Base-by-base conservation (phyloP, 2,797 vertebrate species). In the Platyrinchus mystaceus region DNA sequence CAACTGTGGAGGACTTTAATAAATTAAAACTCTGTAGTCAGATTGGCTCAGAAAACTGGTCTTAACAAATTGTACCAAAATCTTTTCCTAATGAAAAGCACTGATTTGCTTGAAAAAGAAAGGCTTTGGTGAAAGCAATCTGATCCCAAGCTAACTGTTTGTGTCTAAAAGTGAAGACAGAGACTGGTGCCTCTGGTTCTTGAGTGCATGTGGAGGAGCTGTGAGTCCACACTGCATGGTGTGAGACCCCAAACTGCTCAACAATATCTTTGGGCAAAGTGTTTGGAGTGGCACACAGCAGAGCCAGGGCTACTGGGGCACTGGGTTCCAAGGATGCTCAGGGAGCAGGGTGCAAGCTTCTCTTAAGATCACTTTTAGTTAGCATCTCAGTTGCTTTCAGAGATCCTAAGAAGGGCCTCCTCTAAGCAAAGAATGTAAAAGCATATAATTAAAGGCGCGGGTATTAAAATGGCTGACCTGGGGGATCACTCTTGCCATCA, bases 271-370 rank as follows among this genome's bases (percentile, higher is more conserved):
- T 30, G 32, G 41, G 18, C 17, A 68, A 52, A 1, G 5, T 0
- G 2, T 5, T 5, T 52, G 64, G 23, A 36, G 10, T 3, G 22
- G 18, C 13, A 60, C 26, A 15, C 0, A 1, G 23, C 56, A 80
- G 76, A 67, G 16, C 27, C 2, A 18, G 28, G 36, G 27, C 32
- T 79, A 46, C 22, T 13, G 39, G 23, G 15, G 46, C 47, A 19
- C 4, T 0, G 1, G 15, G 26, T 8, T 4, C 28, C 1, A 2
- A 1, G n/a, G 60, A 9, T 2, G 14, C 71, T 49, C 11, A 1
- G 24, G 60, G 44, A 12, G 2, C 22, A 41, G 46, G 19, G 59
- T 26, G 36, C 13, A 43, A 53, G 27, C 21, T 2, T 2, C 26
- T 75, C 36, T 74, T 20, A 14, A 60, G 11, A 63, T 1, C 4